Evolutionary conservation across 2,797 vertebrate genomes (phyloP), one percentile per base, ranked within the genome.

Genomic region (Melanotaenia pygmaea): DNA sequence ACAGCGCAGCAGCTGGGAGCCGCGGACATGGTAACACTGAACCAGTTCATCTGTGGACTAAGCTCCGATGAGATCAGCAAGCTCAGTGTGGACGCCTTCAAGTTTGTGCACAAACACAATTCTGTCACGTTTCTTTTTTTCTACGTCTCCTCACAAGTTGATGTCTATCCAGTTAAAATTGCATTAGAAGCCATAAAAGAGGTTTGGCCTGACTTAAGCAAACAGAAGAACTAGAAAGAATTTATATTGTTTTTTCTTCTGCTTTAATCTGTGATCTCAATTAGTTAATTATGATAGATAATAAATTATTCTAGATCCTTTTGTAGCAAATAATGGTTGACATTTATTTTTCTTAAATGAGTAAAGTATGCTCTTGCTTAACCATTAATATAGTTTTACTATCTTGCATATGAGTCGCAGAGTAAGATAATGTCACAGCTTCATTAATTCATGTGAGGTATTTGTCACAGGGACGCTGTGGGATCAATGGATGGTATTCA

Each of bases 1-100:
- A 86, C 60, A 10, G 83, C 65, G 0, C 0, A 47, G 60, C 59
- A 60, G 51, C 82, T 95, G 26, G 76, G 59, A 34, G 78, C 74
- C 6, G 20, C 84, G 43, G 91, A 94, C 13, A 83, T 95, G 68
- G 81, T 85, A 0, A 72, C 81, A 12, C 72, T 95, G 58, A 69
- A 84, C 63, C 78, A 66, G 53, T 94, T 95, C 78, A 84, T 95
- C 76, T 95, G 94, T 73, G 94, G 94, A 56, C 82, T 95, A 10
- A 88, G 64, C 76, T 18, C 81, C 28, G 28, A 28, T 0, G 89
- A 95, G 76, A 82, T 88, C 3, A 1, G 20, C 11, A 83, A 88
- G 70, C 81, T 95, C 65, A 71, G 64, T 67, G 1, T 38, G 1
- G 57, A 61, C 0, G 73, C 77, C 67, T 94, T 94, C 80, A 93